Evolutionary conservation across 2,888 invertebrate genomes (phyloP).

Genomic region (Caenorhabditis sp.): DNA sequence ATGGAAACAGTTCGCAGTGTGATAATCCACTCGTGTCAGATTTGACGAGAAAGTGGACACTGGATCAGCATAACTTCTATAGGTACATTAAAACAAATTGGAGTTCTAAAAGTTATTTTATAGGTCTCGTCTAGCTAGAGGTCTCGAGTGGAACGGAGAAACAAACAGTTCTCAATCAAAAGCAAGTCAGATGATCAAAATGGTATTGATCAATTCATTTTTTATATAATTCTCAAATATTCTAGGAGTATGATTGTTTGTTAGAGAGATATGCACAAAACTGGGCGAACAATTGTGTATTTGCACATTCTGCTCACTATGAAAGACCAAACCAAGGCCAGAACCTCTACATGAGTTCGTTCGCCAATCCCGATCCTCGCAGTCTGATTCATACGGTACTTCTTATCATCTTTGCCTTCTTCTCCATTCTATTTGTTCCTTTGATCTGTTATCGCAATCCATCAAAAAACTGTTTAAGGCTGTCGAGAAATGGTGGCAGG

Average conservation of each 20-base stretch:
- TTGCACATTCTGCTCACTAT: constrained; percentile 66
- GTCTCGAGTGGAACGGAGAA: constrained; percentile 69
- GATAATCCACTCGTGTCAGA: constrained; percentile 63
- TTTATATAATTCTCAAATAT: background rate
- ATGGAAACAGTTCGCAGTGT: constrained; percentile 51
- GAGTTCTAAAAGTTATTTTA: background rate
- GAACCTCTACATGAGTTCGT: constrained; percentile 70
- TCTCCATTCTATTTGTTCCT: constrained; percentile 15
- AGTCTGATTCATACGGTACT: constrained; percentile 66
- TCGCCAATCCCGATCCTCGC: constrained; percentile 59
- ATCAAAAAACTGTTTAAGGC: constrained; percentile 59
- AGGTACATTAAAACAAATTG: constrained; percentile 27
- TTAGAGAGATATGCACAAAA: constrained; percentile 67
- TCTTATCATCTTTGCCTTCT: background rate
- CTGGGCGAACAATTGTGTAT: constrained; percentile 71
- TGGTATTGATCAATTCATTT: constrained; percentile 38
- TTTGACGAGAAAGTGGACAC: constrained; percentile 53
- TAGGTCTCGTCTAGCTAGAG: constrained; percentile 66
- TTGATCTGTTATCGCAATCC: constrained; percentile 26
- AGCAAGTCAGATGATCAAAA: constrained; percentile 69
- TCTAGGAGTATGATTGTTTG: constrained; percentile 68
- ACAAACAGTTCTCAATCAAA: constrained; percentile 65
- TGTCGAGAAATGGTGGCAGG: constrained; percentile 73
- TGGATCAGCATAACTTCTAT: constrained; percentile 69
- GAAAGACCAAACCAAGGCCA: constrained; percentile 71